These are phyloP conservation scores for Hesperia comma DNA, from an alignment of 2,888 invertebrate genomes.

Conservation along the genomic window DNA sequence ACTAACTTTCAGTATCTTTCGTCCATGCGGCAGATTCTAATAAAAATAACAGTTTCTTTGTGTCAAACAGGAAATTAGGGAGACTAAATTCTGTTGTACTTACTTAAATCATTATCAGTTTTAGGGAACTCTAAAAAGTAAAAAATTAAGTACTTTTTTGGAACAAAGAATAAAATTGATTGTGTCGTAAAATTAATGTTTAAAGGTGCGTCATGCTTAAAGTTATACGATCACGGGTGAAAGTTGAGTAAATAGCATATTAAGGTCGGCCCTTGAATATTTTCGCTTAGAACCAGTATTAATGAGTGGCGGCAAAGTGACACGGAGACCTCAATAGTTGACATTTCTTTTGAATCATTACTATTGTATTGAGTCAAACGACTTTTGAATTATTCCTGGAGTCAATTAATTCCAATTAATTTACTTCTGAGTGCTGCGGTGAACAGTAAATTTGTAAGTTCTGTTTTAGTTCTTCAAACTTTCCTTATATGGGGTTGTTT, in stretches of 20 bases:
- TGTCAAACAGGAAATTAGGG: too few relatives aligned
- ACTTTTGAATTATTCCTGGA: conserved; percentile 19
- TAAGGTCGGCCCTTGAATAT: conserved; percentile 35
- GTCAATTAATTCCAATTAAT: conserved; percentile 19
- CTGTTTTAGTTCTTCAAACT: neutral
- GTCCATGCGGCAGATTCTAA: too few relatives aligned
- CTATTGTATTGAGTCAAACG: conserved; percentile 30
- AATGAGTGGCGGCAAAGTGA: conserved; percentile 24
- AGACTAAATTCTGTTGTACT: too few relatives aligned
- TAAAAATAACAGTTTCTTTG: too few relatives aligned
- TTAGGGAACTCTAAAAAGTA: too few relatives aligned
- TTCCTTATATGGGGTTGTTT: too few relatives aligned
- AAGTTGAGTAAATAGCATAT: conserved; percentile 29
- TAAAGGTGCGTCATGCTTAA: conserved; percentile 4
- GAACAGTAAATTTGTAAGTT: neutral
- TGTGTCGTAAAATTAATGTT: neutral
- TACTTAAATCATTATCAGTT: too few relatives aligned
- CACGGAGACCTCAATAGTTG: conserved; percentile 30
- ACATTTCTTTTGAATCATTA: conserved; percentile 25
- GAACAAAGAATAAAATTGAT: neutral
- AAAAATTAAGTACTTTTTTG: too few relatives aligned
- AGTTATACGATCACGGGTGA: conserved; percentile 20
- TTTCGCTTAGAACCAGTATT: conserved; percentile 32
- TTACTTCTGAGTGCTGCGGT: conserved; percentile 7
- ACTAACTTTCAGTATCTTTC: too few relatives aligned